These are phyloP conservation scores for Megaptera novaeangliae DNA, from an alignment of 2,113 vertebrate species.

Conservation along the genomic window DNA sequence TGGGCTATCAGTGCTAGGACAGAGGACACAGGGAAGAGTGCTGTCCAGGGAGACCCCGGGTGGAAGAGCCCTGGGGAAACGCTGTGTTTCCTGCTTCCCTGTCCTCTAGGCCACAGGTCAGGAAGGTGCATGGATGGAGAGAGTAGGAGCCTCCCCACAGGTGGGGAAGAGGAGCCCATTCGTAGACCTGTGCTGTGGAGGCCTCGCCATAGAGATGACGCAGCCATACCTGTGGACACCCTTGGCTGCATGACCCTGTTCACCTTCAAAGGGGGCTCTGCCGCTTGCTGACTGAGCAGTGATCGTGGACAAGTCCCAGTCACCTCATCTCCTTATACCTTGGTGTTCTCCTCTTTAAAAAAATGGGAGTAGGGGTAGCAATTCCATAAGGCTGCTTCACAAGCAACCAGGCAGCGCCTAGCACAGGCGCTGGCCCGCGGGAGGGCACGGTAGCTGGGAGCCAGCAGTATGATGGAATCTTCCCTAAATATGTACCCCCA, in stretches of 20 bases:
- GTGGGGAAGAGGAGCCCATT: background rate
- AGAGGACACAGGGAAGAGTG: background rate
- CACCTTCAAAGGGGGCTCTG: background rate
- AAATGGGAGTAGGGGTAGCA: background rate
- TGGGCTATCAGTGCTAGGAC: background rate
- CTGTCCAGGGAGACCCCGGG: background rate
- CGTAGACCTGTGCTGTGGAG: background rate
- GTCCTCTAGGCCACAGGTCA: background rate
- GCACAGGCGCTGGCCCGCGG: background rate
- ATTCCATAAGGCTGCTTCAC: background rate
- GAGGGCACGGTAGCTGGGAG: background rate
- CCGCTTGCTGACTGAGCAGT: background rate
- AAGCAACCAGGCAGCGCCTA: background rate
- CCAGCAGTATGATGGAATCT: background rate
- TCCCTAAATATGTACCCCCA: slow-evolving; percentile 35
- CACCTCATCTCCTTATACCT: background rate
- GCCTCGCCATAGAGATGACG: background rate
- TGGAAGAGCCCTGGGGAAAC: background rate
- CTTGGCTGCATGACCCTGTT: background rate
- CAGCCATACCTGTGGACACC: too few relatives aligned
- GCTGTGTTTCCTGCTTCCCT: background rate
- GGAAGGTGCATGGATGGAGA: background rate
- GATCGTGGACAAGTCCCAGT: background rate
- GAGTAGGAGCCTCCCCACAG: background rate
- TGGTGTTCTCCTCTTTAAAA: background rate